A percentile compares a stretch with the other conserved stretches of the same genome.
phyloP scores from a whole-genome alignment of 1,140 invertebrate genomes.

The Saccostrea glomerata region DNA sequence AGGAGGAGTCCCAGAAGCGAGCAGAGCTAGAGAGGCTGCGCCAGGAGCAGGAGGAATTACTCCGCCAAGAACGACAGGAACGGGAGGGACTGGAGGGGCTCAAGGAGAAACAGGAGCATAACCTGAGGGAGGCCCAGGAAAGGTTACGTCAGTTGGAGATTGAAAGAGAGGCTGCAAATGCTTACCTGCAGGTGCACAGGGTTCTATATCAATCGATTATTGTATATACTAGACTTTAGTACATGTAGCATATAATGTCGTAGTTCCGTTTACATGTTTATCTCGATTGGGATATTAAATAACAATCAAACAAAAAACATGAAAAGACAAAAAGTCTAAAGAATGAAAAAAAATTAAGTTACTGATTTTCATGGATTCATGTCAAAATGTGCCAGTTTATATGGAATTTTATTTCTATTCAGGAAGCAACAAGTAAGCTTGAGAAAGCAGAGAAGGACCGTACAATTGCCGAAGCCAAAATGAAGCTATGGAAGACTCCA shows the following conservation, averaged over 20 bases:
- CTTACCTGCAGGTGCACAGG: slow-evolving; percentile 81
- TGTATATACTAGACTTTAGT: no score
- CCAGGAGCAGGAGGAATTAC: slow-evolving; percentile 85
- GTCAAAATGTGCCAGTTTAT: not conserved
- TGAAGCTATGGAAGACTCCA: slow-evolving; percentile 53
- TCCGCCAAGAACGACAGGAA: slow-evolving; percentile 85
- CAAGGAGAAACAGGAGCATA: slow-evolving; percentile 84
- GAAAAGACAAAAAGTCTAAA: no score
- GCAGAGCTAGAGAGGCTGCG: slow-evolving; percentile 89
- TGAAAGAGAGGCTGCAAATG: slow-evolving; percentile 85
- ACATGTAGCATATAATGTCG: no score
- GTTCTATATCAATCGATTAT: not conserved
- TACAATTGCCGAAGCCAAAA: slow-evolving; percentile 49
- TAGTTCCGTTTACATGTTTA: no score
- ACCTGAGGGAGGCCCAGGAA: slow-evolving; percentile 84
- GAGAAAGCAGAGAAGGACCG: slow-evolving; percentile 54
- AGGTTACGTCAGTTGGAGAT: slow-evolving; percentile 84
- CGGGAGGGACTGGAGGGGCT: slow-evolving; percentile 85
- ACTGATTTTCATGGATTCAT: no score
- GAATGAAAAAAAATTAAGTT: no score
- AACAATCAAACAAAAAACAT: no score
- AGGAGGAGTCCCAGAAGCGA: slow-evolving; percentile 90
- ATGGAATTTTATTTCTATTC: not conserved
- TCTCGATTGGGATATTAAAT: no score
- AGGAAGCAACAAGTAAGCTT: slow-evolving; percentile 53